Percentiles rank a stretch among this genome's conserved stretches.
These are phyloP conservation scores for Rutilus rutilus DNA, from an alignment of 2,113 vertebrate genomes.

Conservation along the genomic window DNA sequence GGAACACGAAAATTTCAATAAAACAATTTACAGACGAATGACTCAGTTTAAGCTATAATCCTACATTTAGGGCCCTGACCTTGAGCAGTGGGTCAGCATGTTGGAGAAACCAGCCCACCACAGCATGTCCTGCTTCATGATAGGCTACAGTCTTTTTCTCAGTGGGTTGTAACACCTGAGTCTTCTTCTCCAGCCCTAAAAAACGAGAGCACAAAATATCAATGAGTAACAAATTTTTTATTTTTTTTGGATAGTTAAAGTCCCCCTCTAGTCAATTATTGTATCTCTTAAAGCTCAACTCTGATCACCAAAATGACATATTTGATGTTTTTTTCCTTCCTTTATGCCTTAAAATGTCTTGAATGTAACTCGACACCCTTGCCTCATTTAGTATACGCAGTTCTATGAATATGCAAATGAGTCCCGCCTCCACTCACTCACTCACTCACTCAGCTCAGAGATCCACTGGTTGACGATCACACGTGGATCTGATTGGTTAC, in stretches of 20 bases:
- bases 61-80: slow-evolving; percentile 47
- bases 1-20: neutral
- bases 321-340: too few species aligned
- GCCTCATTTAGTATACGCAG: too few species aligned
- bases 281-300: too few species aligned
- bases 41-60: neutral
- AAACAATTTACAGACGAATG: neutral
- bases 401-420: too few species aligned
- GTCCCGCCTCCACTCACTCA: too few species aligned
- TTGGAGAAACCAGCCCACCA: slow-evolving; percentile 74
- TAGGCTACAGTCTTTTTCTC: slow-evolving; percentile 71
- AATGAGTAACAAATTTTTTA: neutral
- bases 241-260: neutral
- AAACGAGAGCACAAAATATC: neutral
- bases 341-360: too few species aligned
- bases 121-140: slow-evolving; percentile 71
- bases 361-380: too few species aligned
- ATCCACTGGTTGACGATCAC: too few species aligned
- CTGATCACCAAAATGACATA: too few species aligned
- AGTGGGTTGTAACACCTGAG: slow-evolving; percentile 69
- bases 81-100: slow-evolving; percentile 71
- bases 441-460: too few species aligned
- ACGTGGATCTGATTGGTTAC: too few species aligned
- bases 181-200: slow-evolving; percentile 76
- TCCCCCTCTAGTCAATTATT: too few species aligned